A percentile compares a stretch with the other conserved stretches of the same genome.
Conservation (phyloP, 2,888 invertebrate genomes). For the Ctena decussata region DNA sequence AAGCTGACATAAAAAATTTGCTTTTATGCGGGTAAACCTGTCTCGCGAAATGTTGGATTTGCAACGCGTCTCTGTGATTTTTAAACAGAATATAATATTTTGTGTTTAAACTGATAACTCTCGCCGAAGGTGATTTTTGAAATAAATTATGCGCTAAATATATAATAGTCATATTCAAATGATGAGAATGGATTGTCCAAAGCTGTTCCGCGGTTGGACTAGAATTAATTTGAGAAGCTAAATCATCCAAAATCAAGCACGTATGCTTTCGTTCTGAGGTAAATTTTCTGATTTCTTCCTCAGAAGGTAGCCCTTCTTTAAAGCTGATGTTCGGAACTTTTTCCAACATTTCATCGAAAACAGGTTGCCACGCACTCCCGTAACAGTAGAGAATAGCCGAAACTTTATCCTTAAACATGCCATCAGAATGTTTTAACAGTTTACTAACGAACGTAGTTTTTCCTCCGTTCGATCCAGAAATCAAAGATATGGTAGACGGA, state of each 20-base stretch:
- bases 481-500: conserved; percentile 9
- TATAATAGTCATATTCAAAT: conserved; percentile 33
- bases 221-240: neutral
- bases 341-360: conserved; percentile 15
- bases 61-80: conserved; percentile 8
- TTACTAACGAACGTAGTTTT: conserved; percentile 5
- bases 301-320: neutral
- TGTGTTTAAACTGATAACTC: conserved; percentile 13
- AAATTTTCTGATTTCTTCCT: too few species aligned
- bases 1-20: conserved; percentile 12
- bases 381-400: conserved; percentile 2
- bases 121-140: conserved; percentile 8
- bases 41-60: conserved; percentile 17
- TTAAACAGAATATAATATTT: conserved; percentile 9
- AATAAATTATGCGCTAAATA: conserved; percentile 29
- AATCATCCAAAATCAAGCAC: conserved; percentile 5
- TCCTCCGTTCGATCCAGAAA: conserved; percentile 1
- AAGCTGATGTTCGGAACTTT: neutral
- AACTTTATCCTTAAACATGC: neutral
- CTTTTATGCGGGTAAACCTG: conserved; percentile 9
- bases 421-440: neutral
- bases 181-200: conserved; percentile 6
- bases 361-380: neutral
- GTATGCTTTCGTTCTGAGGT: too few species aligned
- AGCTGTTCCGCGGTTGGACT: neutral